phyloP scores from a whole-genome alignment of 2,113 vertebrate genomes.

The Takifugu bimaculatus region DNA sequence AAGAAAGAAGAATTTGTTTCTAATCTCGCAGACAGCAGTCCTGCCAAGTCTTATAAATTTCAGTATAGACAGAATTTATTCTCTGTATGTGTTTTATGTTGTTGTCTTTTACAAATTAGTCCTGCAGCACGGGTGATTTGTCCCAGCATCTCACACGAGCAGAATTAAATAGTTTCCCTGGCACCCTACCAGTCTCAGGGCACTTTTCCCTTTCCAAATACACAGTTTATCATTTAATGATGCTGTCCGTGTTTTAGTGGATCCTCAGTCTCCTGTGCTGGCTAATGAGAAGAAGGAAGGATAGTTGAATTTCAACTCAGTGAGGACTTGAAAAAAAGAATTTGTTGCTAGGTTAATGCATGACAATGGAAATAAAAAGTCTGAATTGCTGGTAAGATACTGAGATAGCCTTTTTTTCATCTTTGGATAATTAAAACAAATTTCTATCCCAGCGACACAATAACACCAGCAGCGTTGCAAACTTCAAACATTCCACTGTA shows the following conservation, averaged over 20 bases:
- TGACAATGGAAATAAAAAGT: constrained; percentile 34
- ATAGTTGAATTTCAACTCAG: constrained; percentile 27
- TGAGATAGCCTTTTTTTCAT: neutral
- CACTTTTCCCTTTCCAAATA: constrained; percentile 59
- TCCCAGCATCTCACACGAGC: constrained; percentile 51
- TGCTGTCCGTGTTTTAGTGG: constrained; percentile 67
- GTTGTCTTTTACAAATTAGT: constrained; percentile 71
- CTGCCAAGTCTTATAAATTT: constrained; percentile 31
- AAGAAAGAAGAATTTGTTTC: constrained; percentile 18
- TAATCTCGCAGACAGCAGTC: constrained; percentile 7
- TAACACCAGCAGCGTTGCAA: constrained; percentile 3
- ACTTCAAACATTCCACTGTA: constrained; percentile 26
- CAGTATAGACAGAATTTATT: constrained; percentile 36
- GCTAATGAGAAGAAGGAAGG: constrained; percentile 63
- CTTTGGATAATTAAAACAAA: neutral
- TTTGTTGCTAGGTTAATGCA: constrained; percentile 57
- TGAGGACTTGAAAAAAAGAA: constrained; percentile 53
- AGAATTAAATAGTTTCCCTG: constrained; percentile 71
- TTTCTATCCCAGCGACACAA: constrained; percentile 12
- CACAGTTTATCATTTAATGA: constrained; percentile 73
- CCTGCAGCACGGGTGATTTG: constrained; percentile 61
- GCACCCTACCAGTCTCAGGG: constrained; percentile 51
- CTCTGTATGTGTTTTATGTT: constrained; percentile 57
- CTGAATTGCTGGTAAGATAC: too few relatives aligned
- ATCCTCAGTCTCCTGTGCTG: constrained; percentile 55